Conservation (phyloP, 2,113 vertebrate genomes). For the Malurus elegans region DNA sequence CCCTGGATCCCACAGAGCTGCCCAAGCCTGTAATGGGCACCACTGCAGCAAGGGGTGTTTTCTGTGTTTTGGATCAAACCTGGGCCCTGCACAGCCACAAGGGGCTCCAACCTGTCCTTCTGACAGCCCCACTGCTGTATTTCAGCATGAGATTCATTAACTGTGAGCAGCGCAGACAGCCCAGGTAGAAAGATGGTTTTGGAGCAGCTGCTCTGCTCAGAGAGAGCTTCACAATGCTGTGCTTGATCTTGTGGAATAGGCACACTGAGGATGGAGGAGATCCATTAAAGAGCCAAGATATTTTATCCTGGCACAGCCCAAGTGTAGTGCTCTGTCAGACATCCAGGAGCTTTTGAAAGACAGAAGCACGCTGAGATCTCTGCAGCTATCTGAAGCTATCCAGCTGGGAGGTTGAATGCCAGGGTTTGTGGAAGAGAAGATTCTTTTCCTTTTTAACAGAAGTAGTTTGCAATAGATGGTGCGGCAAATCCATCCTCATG, state of each 20-base stretch:
- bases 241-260: not conserved
- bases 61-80: not conserved
- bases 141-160: not conserved
- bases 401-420: not conserved
- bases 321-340: accelerated
- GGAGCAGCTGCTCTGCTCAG: not conserved
- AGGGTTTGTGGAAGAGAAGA: not conserved
- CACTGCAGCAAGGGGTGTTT: not conserved
- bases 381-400: not conserved
- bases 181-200: not conserved
- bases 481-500: not conserved
- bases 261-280: not conserved
- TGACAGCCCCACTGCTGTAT: not conserved
- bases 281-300: accelerated
- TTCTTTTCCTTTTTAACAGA: not conserved
- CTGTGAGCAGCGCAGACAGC: not conserved
- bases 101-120: not conserved
- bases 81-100: accelerated
- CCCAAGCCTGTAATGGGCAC: accelerated
- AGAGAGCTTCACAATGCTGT: not conserved
- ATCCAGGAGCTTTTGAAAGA: not conserved
- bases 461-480: not conserved
- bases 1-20: accelerated
- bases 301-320: not conserved
- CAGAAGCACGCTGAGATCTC: not conserved